Evolutionary conservation across 1,140 invertebrate species (phyloP).

Genomic region (Melipona quadrifasciata): DNA sequence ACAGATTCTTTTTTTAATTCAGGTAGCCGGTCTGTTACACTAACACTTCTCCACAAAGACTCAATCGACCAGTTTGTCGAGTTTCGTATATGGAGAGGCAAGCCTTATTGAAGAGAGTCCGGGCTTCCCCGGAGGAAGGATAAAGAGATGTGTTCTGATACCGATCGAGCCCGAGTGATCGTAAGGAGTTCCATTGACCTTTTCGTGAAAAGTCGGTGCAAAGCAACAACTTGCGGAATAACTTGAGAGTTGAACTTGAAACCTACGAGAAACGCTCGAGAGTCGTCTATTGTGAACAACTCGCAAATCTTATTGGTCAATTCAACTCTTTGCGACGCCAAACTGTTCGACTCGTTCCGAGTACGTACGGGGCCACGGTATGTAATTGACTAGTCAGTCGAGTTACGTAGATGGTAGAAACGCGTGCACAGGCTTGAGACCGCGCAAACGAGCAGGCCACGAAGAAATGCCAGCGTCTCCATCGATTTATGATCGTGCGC

Average conservation of each 20-base stretch:
- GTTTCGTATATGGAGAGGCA: constrained; percentile 65
- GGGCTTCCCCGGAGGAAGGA: not conserved
- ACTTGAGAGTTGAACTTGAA: constrained; percentile 24
- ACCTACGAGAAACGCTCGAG: not conserved
- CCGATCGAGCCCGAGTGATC: constrained; percentile 30
- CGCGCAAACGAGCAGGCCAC: not conserved
- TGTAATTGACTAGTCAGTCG: constrained; percentile 44
- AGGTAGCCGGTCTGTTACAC: constrained; percentile 48
- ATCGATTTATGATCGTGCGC: constrained; percentile 56
- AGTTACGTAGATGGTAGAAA: constrained; percentile 26
- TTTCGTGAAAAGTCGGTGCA: constrained; percentile 3
- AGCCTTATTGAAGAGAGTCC: constrained; percentile 52
- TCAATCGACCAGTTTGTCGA: constrained; percentile 65
- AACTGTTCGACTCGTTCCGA: not conserved
- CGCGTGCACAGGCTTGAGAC: not conserved
- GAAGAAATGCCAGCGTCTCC: constrained; percentile 25
- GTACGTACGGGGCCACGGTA: constrained; percentile 13
- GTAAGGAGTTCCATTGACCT: constrained; percentile 63
- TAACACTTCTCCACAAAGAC: constrained; percentile 55
- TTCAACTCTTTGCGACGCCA: not conserved
- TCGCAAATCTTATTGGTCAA: constrained; percentile 1
- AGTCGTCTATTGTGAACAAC: constrained; percentile 29
- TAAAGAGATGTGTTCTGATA: constrained; percentile 44
- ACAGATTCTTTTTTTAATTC: constrained; percentile 46
- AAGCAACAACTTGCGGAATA: not conserved